Percentiles rank a stretch among this genome's conserved stretches.
Conservation (phyloP, 2,888 invertebrate species). For the Trissoscelio sp. region DNA sequence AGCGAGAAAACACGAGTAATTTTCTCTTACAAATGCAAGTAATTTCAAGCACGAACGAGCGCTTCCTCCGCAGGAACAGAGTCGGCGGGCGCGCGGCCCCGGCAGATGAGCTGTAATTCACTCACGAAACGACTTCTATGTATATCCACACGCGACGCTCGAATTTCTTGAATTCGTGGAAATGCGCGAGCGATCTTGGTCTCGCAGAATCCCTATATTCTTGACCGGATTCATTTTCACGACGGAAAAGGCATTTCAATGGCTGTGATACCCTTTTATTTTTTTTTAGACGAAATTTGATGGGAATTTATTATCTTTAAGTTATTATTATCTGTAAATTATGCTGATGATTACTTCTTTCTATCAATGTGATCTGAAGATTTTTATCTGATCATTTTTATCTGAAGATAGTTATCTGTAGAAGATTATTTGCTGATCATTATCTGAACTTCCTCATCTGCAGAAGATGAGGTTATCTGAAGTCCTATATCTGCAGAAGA, state of each 20-base stretch:
- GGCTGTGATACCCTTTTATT: no score
- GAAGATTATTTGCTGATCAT: no score
- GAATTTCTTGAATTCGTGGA: conserved; percentile 65
- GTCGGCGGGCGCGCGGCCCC: conserved; percentile 44
- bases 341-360: no score
- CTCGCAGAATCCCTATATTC: conserved; percentile 25
- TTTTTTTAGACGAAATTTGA: no score
- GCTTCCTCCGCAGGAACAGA: conserved; percentile 50
- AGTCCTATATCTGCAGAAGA: no score
- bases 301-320: no score
- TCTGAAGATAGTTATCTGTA: no score
- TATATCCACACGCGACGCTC: conserved; percentile 66
- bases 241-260: conserved; percentile 5
- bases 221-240: conserved; percentile 53
- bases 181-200: conserved; percentile 46
- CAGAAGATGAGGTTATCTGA: no score
- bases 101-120: conserved; percentile 65
- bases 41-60: conserved; percentile 67
- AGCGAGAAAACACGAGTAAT: conserved; percentile 62
- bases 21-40: conserved; percentile 64
- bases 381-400: no score
- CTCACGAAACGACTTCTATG: conserved; percentile 64
- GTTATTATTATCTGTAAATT: no score
- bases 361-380: no score
- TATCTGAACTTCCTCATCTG: no score